These are phyloP conservation scores for Phlogophora meticulosa DNA, from an alignment of 2,888 invertebrate species.

Conservation along the genomic window DNA sequence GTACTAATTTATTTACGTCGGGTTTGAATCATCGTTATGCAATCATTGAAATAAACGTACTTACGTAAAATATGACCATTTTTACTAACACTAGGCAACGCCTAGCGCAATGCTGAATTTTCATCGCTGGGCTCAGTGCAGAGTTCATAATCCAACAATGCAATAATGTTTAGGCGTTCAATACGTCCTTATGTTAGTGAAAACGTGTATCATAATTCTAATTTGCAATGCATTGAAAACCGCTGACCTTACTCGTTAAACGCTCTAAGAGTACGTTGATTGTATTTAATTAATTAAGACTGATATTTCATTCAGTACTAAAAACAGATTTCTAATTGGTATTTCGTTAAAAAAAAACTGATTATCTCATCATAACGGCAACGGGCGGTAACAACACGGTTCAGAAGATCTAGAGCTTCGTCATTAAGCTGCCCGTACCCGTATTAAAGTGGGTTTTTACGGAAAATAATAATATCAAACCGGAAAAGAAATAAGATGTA, in stretches of 20 bases:
- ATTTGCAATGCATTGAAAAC: slow-evolving; percentile 9
- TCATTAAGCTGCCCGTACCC: slow-evolving; percentile 2
- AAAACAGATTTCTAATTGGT: slow-evolving; percentile 50
- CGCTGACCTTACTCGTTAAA: not conserved
- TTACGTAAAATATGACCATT: too few species aligned
- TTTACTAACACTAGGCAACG: not conserved
- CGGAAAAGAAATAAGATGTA: slow-evolving; percentile 10
- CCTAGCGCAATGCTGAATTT: too few species aligned
- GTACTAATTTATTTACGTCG: slow-evolving; percentile 13
- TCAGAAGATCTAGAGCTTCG: slow-evolving; percentile 30
- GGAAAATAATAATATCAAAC: slow-evolving; percentile 13
- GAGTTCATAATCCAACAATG: too few species aligned
- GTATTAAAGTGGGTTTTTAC: slow-evolving; percentile 1
- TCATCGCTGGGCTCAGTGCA: too few species aligned
- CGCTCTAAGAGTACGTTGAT: slow-evolving; percentile 12
- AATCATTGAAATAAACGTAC: slow-evolving; percentile 15
- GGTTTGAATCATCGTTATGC: slow-evolving; percentile 11
- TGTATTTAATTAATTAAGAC: slow-evolving; percentile 38
- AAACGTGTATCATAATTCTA: slow-evolving; percentile 1
- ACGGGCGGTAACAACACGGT: slow-evolving; percentile 31
- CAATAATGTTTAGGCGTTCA: too few species aligned
- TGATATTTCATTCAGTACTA: slow-evolving; percentile 42
- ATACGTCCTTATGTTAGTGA: not conserved
- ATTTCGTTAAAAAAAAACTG: slow-evolving; percentile 46
- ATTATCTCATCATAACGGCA: slow-evolving; percentile 37